These are phyloP conservation scores for Drosophila affinis DNA, from an alignment of 2,888 invertebrate species.

Conservation along the genomic window DNA sequence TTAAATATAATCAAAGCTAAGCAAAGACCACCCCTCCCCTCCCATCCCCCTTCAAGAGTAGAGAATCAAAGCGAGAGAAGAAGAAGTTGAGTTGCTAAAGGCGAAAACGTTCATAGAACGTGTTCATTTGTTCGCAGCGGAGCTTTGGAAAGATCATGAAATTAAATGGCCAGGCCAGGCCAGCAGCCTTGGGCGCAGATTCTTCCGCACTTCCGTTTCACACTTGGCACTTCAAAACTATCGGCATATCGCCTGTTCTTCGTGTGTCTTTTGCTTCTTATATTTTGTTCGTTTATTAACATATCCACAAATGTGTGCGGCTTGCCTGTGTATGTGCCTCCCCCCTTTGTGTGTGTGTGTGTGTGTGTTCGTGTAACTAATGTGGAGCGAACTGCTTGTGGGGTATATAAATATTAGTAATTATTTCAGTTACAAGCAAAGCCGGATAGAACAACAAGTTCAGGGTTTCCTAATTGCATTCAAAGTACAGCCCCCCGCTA, in stretches of 20 bases:
- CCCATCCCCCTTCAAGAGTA: neutral
- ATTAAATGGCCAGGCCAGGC: constrained; percentile 64
- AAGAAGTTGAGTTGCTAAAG: constrained; percentile 24
- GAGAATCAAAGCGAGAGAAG: constrained; percentile 3
- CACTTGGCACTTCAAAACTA: constrained; percentile 52
- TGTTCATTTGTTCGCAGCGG: constrained; percentile 53
- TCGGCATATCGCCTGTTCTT: constrained; percentile 24
- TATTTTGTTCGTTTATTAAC: constrained; percentile 31
- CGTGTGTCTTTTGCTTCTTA: constrained; percentile 14
- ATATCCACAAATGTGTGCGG: constrained; percentile 26
- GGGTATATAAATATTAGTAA: constrained; percentile 10
- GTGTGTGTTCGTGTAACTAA: constrained; percentile 30
- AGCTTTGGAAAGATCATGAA: constrained; percentile 71
- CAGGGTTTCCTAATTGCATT: constrained; percentile 33
- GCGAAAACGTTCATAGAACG: constrained; percentile 65
- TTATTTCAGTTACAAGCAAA: constrained; percentile 24
- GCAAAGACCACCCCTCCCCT: neutral
- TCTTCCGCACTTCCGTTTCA: constrained; percentile 77
- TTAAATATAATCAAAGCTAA: constrained; percentile 46
- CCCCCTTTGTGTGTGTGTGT: constrained; percentile 17
- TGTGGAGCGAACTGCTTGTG: constrained; percentile 2
- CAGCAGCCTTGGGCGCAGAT: constrained; percentile 67
- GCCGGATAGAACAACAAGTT: constrained; percentile 14
- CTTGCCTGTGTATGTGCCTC: neutral
- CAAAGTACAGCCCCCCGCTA: constrained; percentile 38